phyloP scores from a whole-genome alignment of 2,113 vertebrate genomes.

The Ophiodon elongatus region DNA sequence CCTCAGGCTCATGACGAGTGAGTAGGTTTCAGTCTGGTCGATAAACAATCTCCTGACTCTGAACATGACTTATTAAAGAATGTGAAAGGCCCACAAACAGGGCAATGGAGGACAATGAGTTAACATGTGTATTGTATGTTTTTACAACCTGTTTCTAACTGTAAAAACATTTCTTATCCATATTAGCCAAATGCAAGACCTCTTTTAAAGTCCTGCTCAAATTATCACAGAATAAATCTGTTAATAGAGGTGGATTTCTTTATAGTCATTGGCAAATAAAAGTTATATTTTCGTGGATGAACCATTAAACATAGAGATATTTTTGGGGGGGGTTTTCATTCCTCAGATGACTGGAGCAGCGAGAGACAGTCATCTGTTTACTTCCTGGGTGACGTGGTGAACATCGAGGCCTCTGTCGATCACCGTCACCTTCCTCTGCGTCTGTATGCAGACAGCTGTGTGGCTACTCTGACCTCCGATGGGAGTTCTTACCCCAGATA shows the following conservation, averaged over 20 bases:
- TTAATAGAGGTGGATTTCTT: background rate
- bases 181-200: background rate
- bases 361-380: constrained; percentile 39
- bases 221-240: background rate
- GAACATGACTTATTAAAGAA: background rate
- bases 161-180: background rate
- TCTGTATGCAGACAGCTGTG: constrained; percentile 53
- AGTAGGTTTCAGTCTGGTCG: background rate
- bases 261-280: background rate
- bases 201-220: background rate
- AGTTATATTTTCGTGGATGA: background rate
- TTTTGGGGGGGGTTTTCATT: background rate
- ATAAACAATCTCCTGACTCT: background rate
- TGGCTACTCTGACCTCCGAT: constrained; percentile 50
- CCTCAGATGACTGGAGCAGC: constrained; percentile 37
- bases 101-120: background rate
- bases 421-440: constrained; percentile 46
- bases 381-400: constrained; percentile 55
- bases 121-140: background rate
- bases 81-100: background rate
- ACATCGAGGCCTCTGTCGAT: constrained; percentile 55
- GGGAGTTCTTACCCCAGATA: constrained; percentile 49
- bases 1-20: constrained; percentile 57
- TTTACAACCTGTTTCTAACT: background rate
- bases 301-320: too few relatives aligned